These are phyloP conservation scores for Ornithoptera priamus DNA, from an alignment of 2,888 invertebrate genomes.

Conservation along the genomic window DNA sequence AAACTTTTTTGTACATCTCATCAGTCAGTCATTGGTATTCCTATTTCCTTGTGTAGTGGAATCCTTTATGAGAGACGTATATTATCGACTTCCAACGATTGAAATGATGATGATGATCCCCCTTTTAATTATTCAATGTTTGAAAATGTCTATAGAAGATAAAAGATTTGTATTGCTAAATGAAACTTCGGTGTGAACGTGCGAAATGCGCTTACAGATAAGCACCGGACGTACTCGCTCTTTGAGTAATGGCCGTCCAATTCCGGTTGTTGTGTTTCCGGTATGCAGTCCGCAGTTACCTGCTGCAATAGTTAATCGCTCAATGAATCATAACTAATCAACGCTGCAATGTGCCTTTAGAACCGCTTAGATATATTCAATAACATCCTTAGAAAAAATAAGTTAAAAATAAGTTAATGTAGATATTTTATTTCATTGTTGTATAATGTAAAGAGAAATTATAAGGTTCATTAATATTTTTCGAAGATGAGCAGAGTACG, in stretches of 20 bases:
- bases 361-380: conserved; percentile 1
- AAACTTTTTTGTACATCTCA: too few relatives aligned
- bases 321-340: conserved; percentile 72
- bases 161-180: conserved; percentile 23
- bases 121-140: neutral
- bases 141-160: conserved; percentile 4
- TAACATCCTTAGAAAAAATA: neutral
- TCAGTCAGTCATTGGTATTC: too few relatives aligned
- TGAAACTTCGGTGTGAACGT: conserved; percentile 37
- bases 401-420: neutral
- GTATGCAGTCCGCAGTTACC: conserved; percentile 49
- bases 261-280: conserved; percentile 72
- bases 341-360: conserved; percentile 30
- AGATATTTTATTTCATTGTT: conserved; percentile 47
- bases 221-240: conserved; percentile 56
- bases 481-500: conserved; percentile 56
- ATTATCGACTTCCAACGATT: neutral
- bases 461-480: conserved; percentile 76
- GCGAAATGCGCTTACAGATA: conserved; percentile 53
- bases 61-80: too few relatives aligned
- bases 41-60: too few relatives aligned
- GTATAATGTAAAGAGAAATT: conserved; percentile 71
- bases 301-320: conserved; percentile 62
- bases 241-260: conserved; percentile 73
- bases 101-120: too few relatives aligned